A percentile compares a stretch with the other conserved stretches of the same genome.
phyloP scores from a whole-genome alignment of 2,797 vertebrate genomes.

The Neopelma chrysocephalum region DNA sequence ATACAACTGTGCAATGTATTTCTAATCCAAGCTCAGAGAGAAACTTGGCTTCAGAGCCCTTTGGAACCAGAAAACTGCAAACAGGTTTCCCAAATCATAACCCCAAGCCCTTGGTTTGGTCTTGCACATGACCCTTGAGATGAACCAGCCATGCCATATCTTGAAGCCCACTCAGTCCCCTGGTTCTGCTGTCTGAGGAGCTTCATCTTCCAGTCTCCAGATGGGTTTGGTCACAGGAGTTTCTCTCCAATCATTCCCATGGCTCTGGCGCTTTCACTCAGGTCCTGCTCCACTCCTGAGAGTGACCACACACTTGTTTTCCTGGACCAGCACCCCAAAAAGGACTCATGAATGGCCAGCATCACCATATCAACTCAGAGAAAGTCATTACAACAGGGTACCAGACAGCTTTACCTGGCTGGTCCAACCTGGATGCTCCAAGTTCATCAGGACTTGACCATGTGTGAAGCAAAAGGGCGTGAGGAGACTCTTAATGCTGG shows the following conservation, averaged over 20 bases:
- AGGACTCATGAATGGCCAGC: neutral
- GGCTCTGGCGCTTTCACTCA: neutral
- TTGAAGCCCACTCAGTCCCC: neutral
- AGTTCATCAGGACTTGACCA: neutral
- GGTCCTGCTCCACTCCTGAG: neutral
- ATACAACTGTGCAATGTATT: neutral
- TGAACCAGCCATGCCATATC: neutral
- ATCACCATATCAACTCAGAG: fast-evolving
- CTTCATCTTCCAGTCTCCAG: neutral
- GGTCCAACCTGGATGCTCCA: neutral
- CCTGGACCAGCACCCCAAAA: neutral
- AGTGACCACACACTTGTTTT: fast-evolving
- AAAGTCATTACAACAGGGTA: neutral
- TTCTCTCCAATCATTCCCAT: neutral
- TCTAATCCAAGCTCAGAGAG: neutral
- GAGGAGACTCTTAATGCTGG: neutral
- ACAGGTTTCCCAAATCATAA: neutral
- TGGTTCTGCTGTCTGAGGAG: neutral
- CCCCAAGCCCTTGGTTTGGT: neutral
- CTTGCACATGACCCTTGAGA: neutral
- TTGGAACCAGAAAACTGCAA: neutral
- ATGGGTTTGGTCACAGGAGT: neutral
- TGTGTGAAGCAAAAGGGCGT: neutral
- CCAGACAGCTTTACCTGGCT: neutral
- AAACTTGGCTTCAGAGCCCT: neutral